Percentiles rank a stretch among this genome's conserved stretches.
These are phyloP conservation scores for Physeter macrocephalus DNA, from an alignment of 2,113 vertebrate genomes.

Conservation along the genomic window DNA sequence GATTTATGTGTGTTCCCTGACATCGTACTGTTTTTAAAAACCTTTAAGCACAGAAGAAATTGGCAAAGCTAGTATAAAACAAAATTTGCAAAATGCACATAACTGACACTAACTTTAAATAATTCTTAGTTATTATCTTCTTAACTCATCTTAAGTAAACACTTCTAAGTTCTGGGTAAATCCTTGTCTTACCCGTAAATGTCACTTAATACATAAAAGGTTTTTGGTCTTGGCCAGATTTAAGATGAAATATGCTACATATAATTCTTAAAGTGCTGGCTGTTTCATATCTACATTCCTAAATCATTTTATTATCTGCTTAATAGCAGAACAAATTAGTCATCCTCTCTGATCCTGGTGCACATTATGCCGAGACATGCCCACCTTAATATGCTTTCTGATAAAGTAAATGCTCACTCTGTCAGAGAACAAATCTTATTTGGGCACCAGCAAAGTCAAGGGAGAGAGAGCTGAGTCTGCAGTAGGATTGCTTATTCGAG, in stretches of 20 bases:
- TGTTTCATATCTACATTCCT: slow-evolving; percentile 73
- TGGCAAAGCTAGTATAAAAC: neutral
- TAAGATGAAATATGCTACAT: slow-evolving; percentile 59
- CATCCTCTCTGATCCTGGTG: slow-evolving; percentile 78
- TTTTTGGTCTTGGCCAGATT: slow-evolving; percentile 57
- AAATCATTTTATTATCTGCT: slow-evolving; percentile 81
- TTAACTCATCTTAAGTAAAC: slow-evolving; percentile 58
- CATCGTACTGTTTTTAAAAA: neutral
- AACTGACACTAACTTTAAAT: slow-evolving; percentile 6
- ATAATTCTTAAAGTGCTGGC: slow-evolving; percentile 73
- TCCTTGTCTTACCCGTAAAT: slow-evolving; percentile 60
- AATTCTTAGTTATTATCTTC: slow-evolving; percentile 42
- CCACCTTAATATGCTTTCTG: slow-evolving; percentile 80
- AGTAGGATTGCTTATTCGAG: slow-evolving; percentile 79
- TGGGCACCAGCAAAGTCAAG: slow-evolving; percentile 77
- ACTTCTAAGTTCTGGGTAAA: slow-evolving; percentile 69
- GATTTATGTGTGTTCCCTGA: neutral
- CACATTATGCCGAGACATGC: slow-evolving; percentile 83
- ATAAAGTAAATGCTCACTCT: slow-evolving; percentile 84
- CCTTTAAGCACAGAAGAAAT: neutral
- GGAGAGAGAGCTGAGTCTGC: slow-evolving; percentile 83
- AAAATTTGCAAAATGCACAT: neutral
- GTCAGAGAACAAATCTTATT: slow-evolving; percentile 86
- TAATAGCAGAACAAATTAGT: slow-evolving; percentile 83
- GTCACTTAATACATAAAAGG: slow-evolving; percentile 59